Evolutionary conservation across 2,113 vertebrate genomes (phyloP).

Genomic region (Scomber scombrus): DNA sequence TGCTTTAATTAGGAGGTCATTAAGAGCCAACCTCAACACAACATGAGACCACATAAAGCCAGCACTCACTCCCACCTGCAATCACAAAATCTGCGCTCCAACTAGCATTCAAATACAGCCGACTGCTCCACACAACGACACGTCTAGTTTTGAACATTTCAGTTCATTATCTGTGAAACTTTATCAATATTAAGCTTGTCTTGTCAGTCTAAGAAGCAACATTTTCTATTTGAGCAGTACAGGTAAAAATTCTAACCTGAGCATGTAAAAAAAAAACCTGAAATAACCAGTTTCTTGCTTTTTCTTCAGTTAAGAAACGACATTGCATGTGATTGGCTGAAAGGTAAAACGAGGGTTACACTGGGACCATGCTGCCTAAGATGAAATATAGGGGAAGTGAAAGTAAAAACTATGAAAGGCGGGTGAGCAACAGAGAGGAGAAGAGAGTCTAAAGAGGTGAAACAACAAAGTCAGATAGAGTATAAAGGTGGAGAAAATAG

Average conservation of each 20-base stretch:
- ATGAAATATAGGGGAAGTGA: conserved; percentile 68
- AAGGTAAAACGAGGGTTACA: conserved; percentile 31
- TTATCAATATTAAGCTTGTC: neutral
- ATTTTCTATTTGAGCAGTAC: neutral
- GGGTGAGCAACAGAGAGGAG: conserved; percentile 41
- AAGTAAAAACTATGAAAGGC: conserved; percentile 50
- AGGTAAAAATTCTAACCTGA: neutral
- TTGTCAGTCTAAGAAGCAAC: neutral
- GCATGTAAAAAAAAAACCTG: neutral
- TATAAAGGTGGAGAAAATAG: conserved; percentile 76
- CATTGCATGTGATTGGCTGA: neutral
- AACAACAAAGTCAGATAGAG: conserved; percentile 70
- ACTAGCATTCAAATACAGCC: neutral
- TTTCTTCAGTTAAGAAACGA: neutral
- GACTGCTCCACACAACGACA: neutral
- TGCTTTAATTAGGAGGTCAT: conserved; percentile 84
- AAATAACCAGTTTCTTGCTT: neutral
- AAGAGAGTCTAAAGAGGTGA: conserved; percentile 62
- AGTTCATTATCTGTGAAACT: neutral
- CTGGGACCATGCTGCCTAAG: conserved; percentile 31
- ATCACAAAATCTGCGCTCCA: conserved; percentile 26
- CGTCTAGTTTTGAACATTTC: neutral
- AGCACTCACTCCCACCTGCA: conserved; percentile 59
- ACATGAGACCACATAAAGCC: conserved; percentile 63
- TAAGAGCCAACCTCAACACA: conserved; percentile 75